These are phyloP conservation scores for Puma concolor DNA, from an alignment of 2,113 vertebrate species.

Conservation along the genomic window DNA sequence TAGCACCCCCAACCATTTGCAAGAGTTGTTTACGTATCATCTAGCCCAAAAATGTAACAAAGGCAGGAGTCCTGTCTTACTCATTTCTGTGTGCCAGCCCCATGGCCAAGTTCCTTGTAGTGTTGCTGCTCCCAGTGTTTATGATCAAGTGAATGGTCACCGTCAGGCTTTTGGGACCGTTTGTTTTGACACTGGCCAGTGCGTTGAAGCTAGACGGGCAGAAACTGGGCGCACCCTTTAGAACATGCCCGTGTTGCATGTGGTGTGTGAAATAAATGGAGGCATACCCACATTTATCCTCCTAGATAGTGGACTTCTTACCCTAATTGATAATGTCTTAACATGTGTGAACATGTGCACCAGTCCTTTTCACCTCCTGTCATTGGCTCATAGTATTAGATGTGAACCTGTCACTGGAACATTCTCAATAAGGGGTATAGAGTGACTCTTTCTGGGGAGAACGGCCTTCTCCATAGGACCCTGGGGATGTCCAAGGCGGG, in stretches of 20 bases:
- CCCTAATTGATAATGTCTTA: background rate
- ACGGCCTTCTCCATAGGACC: too few relatives aligned
- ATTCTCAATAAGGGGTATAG: background rate
- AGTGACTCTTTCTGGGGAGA: too few relatives aligned
- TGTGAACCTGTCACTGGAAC: background rate
- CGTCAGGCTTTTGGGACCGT: background rate
- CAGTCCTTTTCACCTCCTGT: background rate
- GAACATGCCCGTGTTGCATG: background rate
- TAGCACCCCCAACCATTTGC: background rate
- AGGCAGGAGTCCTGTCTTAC: rapidly evolving
- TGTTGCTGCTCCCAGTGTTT: background rate
- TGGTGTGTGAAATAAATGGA: background rate
- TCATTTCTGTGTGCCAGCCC: background rate
- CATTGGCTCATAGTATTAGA: background rate
- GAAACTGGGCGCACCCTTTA: background rate
- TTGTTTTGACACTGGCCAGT: background rate
- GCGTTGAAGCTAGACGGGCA: background rate
- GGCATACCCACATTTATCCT: background rate
- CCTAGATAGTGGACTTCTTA: background rate
- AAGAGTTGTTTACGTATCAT: background rate
- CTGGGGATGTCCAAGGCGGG: background rate
- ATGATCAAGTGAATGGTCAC: background rate
- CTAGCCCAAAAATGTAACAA: background rate
- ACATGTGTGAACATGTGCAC: background rate
- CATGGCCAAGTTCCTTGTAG: background rate